Percentiles rank a stretch among this genome's conserved stretches.
Conservation (phyloP, 2,888 invertebrate genomes). For the Scaptomyza parva region DNA sequence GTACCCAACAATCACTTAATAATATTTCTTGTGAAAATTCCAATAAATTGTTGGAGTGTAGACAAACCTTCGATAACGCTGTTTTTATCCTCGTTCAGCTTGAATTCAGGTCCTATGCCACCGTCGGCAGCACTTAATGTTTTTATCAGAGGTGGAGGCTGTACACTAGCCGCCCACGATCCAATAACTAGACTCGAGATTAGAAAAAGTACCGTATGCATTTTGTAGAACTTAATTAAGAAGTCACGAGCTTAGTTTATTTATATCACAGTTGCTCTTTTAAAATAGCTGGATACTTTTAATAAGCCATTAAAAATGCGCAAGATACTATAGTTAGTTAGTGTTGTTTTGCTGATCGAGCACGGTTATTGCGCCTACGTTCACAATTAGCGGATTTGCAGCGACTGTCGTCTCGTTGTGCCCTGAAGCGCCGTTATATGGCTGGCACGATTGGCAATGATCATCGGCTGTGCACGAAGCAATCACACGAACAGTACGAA, state of each 20-base stretch:
- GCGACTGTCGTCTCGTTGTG: constrained; percentile 60
- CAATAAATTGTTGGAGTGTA: neutral
- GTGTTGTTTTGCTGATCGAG: neutral
- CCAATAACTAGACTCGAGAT: constrained; percentile 21
- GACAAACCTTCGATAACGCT: constrained; percentile 64
- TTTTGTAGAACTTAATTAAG: constrained; percentile 18
- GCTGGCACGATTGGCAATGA: constrained; percentile 32
- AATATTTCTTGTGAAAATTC: neutral
- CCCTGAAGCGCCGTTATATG: constrained; percentile 71
- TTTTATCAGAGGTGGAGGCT: constrained; percentile 72
- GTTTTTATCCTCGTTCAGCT: constrained; percentile 31
- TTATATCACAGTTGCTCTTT: constrained; percentile 46
- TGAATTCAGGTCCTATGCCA: constrained; percentile 73
- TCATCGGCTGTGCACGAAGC: constrained; percentile 44
- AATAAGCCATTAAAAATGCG: constrained; percentile 40
- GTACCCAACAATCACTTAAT: neutral
- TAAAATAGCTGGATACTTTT: constrained; percentile 23
- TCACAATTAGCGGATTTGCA: constrained; percentile 57
- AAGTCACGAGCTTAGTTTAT: constrained; percentile 8
- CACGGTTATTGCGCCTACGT: constrained; percentile 27
- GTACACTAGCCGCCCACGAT: constrained; percentile 57
- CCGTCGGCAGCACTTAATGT: constrained; percentile 66
- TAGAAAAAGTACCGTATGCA: constrained; percentile 42
- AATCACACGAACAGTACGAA: constrained; percentile 16
- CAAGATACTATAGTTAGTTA: neutral